Evolutionary conservation across 37 sponge, comb jelly and placozoan species (phyloP), one percentile per base, ranked within the genome.

Genomic region (Oopsacas minuta): DNA sequence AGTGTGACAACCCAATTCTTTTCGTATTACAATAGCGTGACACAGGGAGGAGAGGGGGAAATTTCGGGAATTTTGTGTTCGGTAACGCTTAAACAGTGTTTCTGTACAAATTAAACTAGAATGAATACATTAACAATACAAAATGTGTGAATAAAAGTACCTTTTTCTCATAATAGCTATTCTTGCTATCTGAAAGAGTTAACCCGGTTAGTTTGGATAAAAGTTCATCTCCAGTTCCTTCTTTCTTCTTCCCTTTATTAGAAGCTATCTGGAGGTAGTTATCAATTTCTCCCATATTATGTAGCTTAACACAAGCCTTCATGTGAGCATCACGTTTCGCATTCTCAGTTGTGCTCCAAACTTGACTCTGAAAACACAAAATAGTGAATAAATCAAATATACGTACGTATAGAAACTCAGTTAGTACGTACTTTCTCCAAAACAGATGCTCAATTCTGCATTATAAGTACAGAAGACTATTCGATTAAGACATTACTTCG

Each of bases 111-210:
- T 46, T 12, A 22, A 46, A 22, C 12, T 46, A 46, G 51, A 46
- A 46, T 46, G 17, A 46, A 46, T 46, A 46, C 51, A 46, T 46
- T 12, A 22, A 17, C 17, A 46, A 17, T 46, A 12, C n/a, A n/a
- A n/a, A n/a, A n/a, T n/a, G n/a, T n/a, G n/a, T 22, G 17, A 46
- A 12, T 46, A 12, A 46, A 46, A 12, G 12, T 10, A 61, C 75
- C 75, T 61, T 61, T 25, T 61, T 61, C 30, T 61, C 75, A 61
- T 61, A 61, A 61, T 61, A 61, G 28, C 75, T 61, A 61, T 61
- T 61, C 7, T 61, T 61, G 22, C 75, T 61, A 12, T 61, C 30
- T 5, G 75, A n/a, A 3, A 61, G 75, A 61, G 75, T 61, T 10
- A 61, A 3, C 28, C 75, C 75, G 5, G 75, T 3, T n/a, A 61